These are phyloP conservation scores for Drosophila setosimentum DNA, from an alignment of 2,888 invertebrate genomes.

Conservation along the genomic window DNA sequence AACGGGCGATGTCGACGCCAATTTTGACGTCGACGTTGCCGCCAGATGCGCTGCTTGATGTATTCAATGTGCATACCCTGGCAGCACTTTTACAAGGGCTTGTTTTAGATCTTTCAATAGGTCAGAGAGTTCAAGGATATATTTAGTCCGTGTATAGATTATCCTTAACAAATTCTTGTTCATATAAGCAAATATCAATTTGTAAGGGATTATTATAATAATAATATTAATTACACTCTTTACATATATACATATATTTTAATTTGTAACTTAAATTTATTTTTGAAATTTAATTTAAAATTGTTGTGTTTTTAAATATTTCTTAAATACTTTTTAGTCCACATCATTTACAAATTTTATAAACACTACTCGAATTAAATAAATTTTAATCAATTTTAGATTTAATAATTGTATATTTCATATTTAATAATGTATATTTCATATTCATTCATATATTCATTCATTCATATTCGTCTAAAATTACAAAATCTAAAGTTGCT, in stretches of 20 bases:
- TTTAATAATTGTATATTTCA: background rate
- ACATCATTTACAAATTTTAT: background rate
- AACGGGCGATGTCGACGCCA: conserved; percentile 27
- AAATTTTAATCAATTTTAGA: background rate
- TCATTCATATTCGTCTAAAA: background rate
- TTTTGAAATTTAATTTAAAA: too few species aligned
- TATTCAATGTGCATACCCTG: conserved; percentile 50
- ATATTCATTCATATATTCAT: background rate
- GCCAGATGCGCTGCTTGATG: conserved; percentile 39
- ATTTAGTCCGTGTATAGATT: background rate
- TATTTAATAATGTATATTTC: too few species aligned
- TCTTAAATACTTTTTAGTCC: background rate
- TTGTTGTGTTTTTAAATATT: background rate
- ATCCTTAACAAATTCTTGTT: background rate
- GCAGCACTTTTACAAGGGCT: background rate
- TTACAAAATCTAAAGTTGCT: background rate
- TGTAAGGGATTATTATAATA: background rate
- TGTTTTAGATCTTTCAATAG: background rate
- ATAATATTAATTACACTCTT: background rate
- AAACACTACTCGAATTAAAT: background rate
- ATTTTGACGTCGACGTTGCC: conserved; percentile 32
- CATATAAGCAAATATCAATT: background rate
- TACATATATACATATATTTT: background rate
- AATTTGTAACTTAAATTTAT: background rate
- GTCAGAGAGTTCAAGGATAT: background rate